phyloP scores from a whole-genome alignment of 1,140 invertebrate species.

The Drosophila sucinea region DNA sequence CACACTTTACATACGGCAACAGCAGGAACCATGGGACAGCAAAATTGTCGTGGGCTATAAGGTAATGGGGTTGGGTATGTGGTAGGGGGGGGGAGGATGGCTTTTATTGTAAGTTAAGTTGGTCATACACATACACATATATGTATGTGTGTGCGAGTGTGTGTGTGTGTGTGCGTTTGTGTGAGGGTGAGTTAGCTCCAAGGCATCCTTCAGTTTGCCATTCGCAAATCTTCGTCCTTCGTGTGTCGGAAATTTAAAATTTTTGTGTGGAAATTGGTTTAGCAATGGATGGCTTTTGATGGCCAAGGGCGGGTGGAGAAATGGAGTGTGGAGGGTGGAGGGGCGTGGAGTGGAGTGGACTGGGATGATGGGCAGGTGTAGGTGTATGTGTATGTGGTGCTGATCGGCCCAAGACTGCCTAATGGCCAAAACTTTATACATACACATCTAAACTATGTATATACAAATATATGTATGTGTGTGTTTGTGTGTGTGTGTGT shows the following conservation, averaged over 20 bases:
- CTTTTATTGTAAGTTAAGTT: constrained; percentile 77
- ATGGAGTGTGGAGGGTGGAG: not conserved
- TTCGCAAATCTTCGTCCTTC: constrained; percentile 68
- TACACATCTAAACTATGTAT: constrained; percentile 24
- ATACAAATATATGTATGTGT: constrained; percentile 44
- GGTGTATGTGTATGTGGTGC: constrained; percentile 37
- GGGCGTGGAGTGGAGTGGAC: not conserved
- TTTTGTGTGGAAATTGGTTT: constrained; percentile 74
- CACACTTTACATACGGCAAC: constrained; percentile 6
- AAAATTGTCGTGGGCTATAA: constrained; percentile 2
- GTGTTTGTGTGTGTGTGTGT: not conserved
- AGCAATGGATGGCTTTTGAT: constrained; percentile 33
- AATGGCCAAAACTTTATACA: constrained; percentile 36
- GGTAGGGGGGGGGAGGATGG: constrained; percentile 47
- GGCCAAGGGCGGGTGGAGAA: too few species aligned
- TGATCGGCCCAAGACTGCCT: constrained; percentile 49
- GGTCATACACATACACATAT: constrained; percentile 21
- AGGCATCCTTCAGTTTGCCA: constrained; percentile 60
- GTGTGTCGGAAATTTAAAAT: constrained; percentile 76
- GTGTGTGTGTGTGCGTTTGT: constrained; percentile 8
- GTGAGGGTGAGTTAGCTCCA: constrained; percentile 32
- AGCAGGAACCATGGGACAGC: not conserved
- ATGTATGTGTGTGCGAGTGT: constrained; percentile 18
- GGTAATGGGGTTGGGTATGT: not conserved
- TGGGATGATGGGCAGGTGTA: constrained; percentile 27